phyloP scores from a whole-genome alignment of 2,113 vertebrate species.

The Elanus axillaris region DNA sequence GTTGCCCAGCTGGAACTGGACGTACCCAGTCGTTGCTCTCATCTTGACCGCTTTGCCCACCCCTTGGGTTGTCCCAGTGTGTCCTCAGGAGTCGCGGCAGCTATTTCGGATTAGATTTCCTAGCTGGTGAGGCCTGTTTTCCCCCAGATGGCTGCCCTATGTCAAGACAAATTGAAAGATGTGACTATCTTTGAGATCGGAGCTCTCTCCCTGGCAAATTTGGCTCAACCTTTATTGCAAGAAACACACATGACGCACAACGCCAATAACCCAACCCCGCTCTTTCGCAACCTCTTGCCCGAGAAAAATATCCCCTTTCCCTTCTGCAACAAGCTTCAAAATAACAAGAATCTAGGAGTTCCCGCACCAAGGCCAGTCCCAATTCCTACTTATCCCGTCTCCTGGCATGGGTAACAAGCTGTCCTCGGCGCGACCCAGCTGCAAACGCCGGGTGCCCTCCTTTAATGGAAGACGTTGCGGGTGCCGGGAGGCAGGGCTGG shows the following conservation, averaged over 20 bases:
- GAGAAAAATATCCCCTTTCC: background rate
- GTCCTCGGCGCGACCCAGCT: background rate
- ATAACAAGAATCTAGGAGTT: fast-evolving
- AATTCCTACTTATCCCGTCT: fast-evolving
- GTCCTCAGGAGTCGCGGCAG: background rate
- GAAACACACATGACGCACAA: fast-evolving
- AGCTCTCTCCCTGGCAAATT: background rate
- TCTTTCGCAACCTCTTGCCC: background rate
- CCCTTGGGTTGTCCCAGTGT: background rate
- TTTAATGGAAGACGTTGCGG: background rate
- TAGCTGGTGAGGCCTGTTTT: background rate
- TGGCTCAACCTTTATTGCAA: fast-evolving
- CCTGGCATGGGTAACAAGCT: fast-evolving
- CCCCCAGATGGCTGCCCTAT: fast-evolving
- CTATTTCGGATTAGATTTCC: background rate
- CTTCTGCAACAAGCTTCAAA: background rate
- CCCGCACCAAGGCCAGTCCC: background rate
- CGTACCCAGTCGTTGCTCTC: fast-evolving
- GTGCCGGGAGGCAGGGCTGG: background rate
- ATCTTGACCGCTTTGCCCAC: background rate
- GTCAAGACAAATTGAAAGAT: background rate
- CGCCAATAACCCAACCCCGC: background rate
- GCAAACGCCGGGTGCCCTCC: background rate
- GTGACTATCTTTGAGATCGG: background rate
- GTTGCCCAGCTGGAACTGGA: background rate